These are phyloP conservation scores for Probosciger aterrimus DNA, from an alignment of 2,113 vertebrate genomes.

Conservation along the genomic window DNA sequence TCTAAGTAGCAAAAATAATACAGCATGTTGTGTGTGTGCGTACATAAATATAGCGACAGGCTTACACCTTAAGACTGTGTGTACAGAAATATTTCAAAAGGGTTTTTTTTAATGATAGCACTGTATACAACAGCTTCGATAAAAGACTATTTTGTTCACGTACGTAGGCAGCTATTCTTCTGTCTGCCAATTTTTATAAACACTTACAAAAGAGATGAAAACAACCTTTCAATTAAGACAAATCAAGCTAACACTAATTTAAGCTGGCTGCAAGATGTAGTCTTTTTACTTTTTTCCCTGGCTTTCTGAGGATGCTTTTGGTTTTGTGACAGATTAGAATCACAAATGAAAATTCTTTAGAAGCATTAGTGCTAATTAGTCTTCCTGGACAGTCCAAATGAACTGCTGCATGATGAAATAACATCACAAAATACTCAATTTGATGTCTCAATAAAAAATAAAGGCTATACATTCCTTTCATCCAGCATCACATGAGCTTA, in stretches of 20 bases:
- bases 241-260: constrained; percentile 29
- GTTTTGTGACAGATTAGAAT: constrained; percentile 2
- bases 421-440: neutral
- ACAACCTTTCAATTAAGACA: constrained; percentile 27
- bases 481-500: neutral
- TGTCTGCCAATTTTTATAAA: constrained; percentile 19
- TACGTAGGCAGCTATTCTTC: constrained; percentile 9
- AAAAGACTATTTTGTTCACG: constrained; percentile 32
- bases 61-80: neutral
- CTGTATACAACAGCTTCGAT: neutral
- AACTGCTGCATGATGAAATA: constrained; percentile 12
- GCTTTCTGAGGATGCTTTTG: neutral
- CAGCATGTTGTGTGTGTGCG: neutral
- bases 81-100: constrained; percentile 8
- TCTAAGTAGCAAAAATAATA: neutral
- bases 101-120: neutral
- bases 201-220: constrained; percentile 25
- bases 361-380: constrained; percentile 44
- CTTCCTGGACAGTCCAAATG: constrained; percentile 4
- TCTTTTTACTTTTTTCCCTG: neutral
- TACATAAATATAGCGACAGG: neutral
- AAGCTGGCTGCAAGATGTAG: neutral
- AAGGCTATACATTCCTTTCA: neutral
- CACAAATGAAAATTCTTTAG: constrained; percentile 19
- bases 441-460: neutral